Evolutionary conservation across 2,113 vertebrate species (phyloP), one percentile per base, ranked within the genome.

Genomic region (Neomonachus schauinslandi): DNA sequence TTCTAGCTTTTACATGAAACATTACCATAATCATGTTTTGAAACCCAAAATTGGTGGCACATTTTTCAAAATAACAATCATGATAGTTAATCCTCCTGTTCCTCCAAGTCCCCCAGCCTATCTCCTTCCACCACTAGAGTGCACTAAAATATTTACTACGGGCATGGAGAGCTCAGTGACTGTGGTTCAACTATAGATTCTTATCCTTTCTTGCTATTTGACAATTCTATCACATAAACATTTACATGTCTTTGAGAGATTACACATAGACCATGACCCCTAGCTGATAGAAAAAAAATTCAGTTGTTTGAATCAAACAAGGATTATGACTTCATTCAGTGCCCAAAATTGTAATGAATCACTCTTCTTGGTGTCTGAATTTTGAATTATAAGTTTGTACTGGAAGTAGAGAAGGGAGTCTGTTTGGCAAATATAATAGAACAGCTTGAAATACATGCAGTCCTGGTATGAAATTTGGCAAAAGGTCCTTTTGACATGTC

Each of bases 121-220:
- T 95, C 74, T 94, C 61, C 13, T 97, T 98, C 97, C 92, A 96
- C 99, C 99, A 98, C 99, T 98, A 99, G 99, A 99, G 99, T 91
- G 99, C 99, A 98, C 98, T 98, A 99, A 93, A 98, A 98, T 72
- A 94, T 99, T 98, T 98, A 91, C 19, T 97, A 98, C 98, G 6
- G 72, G 81, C 26, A 10, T 31, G 7, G 16, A 5, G 51, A 94
- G 24, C 14, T 19, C 69, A 61, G 49, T 36, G 91, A 36, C 36
- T 51, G 5, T 67, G 91, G 26, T 94, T 92, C 71, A 57, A 24
- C 1, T 28, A 24, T 12, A 67, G 28, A 89, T 21, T 89, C 76
- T 97, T 87, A 85, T 92, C 46, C 91, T 97, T 96, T 36, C 63
- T 89, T 69, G 74, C 33, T 72, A 26, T 69, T 86, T 83, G 55